These are phyloP conservation scores for Drosophila albomicans DNA, from an alignment of 1,140 invertebrate genomes.

Conservation along the genomic window DNA sequence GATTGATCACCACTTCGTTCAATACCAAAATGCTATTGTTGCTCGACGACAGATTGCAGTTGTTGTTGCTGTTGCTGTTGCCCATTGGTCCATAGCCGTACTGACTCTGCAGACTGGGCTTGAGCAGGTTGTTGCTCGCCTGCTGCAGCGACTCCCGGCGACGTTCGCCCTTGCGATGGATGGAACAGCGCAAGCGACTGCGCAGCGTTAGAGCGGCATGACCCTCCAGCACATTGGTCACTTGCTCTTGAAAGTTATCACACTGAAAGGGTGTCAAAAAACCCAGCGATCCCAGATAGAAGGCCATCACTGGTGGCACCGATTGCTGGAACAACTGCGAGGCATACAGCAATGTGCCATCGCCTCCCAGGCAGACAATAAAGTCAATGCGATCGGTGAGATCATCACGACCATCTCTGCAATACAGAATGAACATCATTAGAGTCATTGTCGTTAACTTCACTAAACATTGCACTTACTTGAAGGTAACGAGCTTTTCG, in stretches of 20 bases:
- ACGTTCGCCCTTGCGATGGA: conserved; percentile 89
- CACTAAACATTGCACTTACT: conserved; percentile 56
- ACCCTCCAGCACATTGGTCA: conserved; percentile 96
- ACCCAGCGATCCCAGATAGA: conserved; percentile 97
- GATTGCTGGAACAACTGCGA: conserved; percentile 97
- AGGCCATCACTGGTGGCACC: conserved; percentile 99
- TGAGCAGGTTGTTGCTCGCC: conserved; percentile 34
- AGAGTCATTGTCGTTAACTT: neutral
- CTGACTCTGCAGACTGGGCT: conserved; percentile 42
- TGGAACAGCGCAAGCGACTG: conserved; percentile 94
- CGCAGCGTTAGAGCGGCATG: conserved; percentile 95
- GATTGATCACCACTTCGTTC: conserved; percentile 98
- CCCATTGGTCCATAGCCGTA: conserved; percentile 31
- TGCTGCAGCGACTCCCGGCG: conserved; percentile 64
- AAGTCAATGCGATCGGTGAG: conserved; percentile 98
- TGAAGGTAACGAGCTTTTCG: conserved; percentile 94
- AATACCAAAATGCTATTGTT: conserved; percentile 87
- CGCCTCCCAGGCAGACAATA: conserved; percentile 97
- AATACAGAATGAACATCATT: neutral
- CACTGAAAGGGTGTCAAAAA: conserved; percentile 98
- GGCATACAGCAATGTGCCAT: conserved; percentile 97
- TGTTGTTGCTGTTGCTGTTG: conserved; percentile 23
- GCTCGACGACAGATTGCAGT: conserved; percentile 18
- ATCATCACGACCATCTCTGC: conserved; percentile 92
- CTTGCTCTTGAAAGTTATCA: conserved; percentile 97